Evolutionary conservation across 92 coral and sea anemone species (phyloP), one percentile per base, ranked within the genome.

Genomic region (Diadumene lineata): DNA sequence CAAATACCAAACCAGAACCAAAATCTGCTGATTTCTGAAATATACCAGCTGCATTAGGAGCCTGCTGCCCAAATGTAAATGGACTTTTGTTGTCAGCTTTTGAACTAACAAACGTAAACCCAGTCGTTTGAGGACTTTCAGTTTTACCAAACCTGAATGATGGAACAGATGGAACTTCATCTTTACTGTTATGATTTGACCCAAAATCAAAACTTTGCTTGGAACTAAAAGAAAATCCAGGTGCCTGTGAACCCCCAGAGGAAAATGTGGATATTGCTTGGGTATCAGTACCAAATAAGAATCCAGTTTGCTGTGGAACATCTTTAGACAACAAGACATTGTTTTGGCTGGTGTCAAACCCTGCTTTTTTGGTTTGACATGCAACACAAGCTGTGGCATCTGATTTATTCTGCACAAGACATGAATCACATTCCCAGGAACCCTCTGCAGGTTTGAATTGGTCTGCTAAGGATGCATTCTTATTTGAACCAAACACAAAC

Each of bases 361-460:
- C 82, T 55, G 87, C 85, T 85, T 72, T 85, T 31, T 79, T 51
- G 18, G 87, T 29, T 25, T 56, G 72, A 31, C 94, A 85, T 22
- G 90, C 88, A 8, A 55, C 60, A 72, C 94, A 89, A n/a, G 1
- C 38, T 16, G 66, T 56, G 13, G 57, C 28, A 18, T 89, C 77
- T 11, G 77, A 29, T 24, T 70, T 60, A 66, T 89, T 89, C 19
- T 64, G 64, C 7, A 89, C 76, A 16, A 89, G 81, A 51, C 94
- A 89, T 0, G 53, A 69, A 25, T 75, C 78, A 72, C 94, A 89
- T 16, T 89, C 86, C 94, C 94, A 89, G 1, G 82, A 65, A 16
- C 96, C 96, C 51, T 81, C 75, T 25, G 77, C 69, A 6, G 88
- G 79, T 66, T 86, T 78, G 27, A 89, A 86, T 73, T 71, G 79